Evolutionary conservation across 2,888 invertebrate genomes (phyloP).

Genomic region (Oscheius sp.): DNA sequence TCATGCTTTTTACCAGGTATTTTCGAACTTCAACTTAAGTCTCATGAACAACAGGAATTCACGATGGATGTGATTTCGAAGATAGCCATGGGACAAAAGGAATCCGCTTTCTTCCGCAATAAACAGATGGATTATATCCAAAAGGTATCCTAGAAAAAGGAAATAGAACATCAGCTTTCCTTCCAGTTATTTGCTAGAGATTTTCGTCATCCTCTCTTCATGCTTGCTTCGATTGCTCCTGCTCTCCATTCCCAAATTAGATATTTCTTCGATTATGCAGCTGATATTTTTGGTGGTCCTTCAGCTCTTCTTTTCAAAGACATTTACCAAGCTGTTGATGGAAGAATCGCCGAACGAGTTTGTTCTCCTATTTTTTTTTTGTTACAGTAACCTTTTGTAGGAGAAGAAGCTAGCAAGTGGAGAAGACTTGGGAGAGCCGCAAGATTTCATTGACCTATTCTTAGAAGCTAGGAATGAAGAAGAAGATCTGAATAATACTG

Average conservation of each 20-base stretch:
- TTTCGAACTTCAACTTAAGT: background rate
- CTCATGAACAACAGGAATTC: slow-evolving; percentile 41
- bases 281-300: background rate
- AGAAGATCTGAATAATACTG: slow-evolving; percentile 11
- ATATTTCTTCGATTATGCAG: slow-evolving; percentile 17
- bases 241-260: slow-evolving; percentile 16
- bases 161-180: no score
- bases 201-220: slow-evolving; percentile 33
- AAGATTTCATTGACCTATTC: slow-evolving; percentile 67
- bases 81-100: slow-evolving; percentile 49
- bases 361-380: background rate
- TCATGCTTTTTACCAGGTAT: slow-evolving; percentile 17
- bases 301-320: background rate
- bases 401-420: slow-evolving; percentile 24
- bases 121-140: background rate
- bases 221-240: slow-evolving; percentile 32
- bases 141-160: background rate
- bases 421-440: slow-evolving; percentile 22
- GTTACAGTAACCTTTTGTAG: no score
- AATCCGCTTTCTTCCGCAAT: slow-evolving; percentile 40
- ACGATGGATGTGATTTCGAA: slow-evolving; percentile 51
- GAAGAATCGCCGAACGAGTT: slow-evolving; percentile 32
- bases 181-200: slow-evolving; percentile 34
- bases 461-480: slow-evolving; percentile 51
- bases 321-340: slow-evolving; percentile 28